Percentiles rank a stretch among this genome's conserved stretches.
phyloP scores from a whole-genome alignment of 1,140 invertebrate genomes.

The Trichonephila clavipes region DNA sequence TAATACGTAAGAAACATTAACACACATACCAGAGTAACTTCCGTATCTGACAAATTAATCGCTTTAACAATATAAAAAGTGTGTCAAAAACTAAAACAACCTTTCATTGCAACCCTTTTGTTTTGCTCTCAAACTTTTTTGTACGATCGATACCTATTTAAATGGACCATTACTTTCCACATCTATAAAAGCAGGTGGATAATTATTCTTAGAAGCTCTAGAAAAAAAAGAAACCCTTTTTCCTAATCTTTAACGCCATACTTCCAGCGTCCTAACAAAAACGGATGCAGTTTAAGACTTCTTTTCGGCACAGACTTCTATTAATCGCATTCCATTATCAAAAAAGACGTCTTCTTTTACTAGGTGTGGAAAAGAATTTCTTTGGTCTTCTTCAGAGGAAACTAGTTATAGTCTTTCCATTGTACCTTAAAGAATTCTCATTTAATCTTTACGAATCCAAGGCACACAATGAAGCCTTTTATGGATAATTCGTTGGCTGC shows the following conservation, averaged over 20 bases:
- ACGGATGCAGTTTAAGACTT: not conserved
- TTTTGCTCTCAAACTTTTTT: not conserved
- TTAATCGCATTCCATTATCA: not conserved
- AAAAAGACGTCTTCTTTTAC: not conserved
- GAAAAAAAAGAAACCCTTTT: not conserved
- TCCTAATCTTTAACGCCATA: not conserved
- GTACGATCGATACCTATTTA: not conserved
- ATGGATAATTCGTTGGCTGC: not conserved
- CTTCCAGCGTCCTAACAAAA: not conserved
- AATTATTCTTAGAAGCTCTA: not conserved
- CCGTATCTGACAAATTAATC: no score
- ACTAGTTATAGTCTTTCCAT: conserved; percentile 13
- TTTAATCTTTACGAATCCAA: conserved; percentile 12
- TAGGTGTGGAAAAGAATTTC: not conserved
- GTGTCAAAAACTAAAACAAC: no score
- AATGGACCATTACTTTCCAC: not conserved
- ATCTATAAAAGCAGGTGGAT: not conserved
- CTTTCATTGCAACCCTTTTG: not conserved
- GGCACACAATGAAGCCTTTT: not conserved
- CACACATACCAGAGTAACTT: no score
- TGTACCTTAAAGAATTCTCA: not conserved
- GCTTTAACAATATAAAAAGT: no score
- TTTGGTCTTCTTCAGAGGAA: not conserved
- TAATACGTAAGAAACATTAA: no score
- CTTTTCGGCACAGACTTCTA: not conserved